These are phyloP conservation scores for Rhopilema esculentum DNA, from an alignment of 30 jellyfish, hydroid and myxozoan species.

Conservation along the genomic window DNA sequence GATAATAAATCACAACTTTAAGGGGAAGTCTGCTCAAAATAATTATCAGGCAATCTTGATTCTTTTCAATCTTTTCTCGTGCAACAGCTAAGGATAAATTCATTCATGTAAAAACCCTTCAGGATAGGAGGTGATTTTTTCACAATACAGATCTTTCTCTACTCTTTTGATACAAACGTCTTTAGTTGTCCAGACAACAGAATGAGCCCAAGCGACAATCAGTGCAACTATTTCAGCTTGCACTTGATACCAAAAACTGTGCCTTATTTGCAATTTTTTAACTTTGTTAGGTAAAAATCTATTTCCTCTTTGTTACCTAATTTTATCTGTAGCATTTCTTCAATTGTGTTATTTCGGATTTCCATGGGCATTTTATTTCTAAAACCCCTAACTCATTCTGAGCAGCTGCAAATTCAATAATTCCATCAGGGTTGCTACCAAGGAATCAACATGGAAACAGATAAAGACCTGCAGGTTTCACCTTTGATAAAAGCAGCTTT, in stretches of 20 bases:
- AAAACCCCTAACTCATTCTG: constrained; percentile 23
- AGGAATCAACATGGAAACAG: constrained; percentile 42
- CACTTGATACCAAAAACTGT: constrained; percentile 29
- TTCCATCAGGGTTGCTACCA: constrained; percentile 33
- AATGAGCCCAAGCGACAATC: constrained; percentile 41
- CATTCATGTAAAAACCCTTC: constrained; percentile 13
- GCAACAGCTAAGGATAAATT: constrained; percentile 10
- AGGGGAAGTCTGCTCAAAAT: neutral
- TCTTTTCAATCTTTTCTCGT: neutral
- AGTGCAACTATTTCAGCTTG: constrained; percentile 55
- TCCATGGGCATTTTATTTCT: constrained; percentile 56
- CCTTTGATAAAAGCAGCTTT: constrained; percentile 3
- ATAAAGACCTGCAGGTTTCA: constrained; percentile 26
- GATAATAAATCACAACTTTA: neutral
- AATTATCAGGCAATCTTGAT: neutral
- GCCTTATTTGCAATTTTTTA: too few species aligned
- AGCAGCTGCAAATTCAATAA: neutral
- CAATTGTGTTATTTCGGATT: constrained; percentile 6
- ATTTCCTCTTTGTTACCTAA: neutral
- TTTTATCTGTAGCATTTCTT: neutral
- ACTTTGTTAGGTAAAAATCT: too few species aligned
- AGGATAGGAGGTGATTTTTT: neutral
- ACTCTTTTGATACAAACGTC: constrained; percentile 9
- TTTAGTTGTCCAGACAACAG: constrained; percentile 33
- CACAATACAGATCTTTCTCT: constrained; percentile 33